Base-by-base conservation (phyloP, 2,797 vertebrate species). In the Mus minutoides region DNA sequence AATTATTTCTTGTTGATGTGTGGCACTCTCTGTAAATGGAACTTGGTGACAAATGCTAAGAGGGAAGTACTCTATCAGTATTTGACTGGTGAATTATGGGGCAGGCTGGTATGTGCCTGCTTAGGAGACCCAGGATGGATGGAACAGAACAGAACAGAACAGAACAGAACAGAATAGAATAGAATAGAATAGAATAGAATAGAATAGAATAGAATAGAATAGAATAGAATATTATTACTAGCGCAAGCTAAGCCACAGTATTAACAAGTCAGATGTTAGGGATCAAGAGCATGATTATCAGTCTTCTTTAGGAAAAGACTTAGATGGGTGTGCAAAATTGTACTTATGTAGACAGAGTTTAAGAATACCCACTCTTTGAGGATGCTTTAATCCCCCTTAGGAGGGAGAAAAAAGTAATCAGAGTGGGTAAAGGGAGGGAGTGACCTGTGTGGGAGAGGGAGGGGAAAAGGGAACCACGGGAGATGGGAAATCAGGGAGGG, bases 1-100 rank as follows among this genome's bases (percentile, higher is more conserved):
- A 96, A 34, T 95, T 95, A 76, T 80, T 97, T 87, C 75, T 98
- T 97, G 77, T 76, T 40, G 52, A 34, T 75, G 22, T 60, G 64
- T 96, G 93, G 43, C 22, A 78, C 0, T 71, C 19, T 97, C 60
- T 95, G 73, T 88, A 54, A 97, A 75, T 29, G 67, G 83, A 92
- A 60, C 43, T 58, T 76, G 73, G 40, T 92, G 94, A 91, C 34
- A 96, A 52, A 71, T 8, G 82, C 31, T 88, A 43, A 91, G 97
- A 97, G 56, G 19, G 2, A 92, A 96, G 87, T 96, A 88, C 90
- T 54, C 60, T 62, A 43, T 96, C 97, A 94, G 77, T 17, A 96
- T 96, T 82, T 97, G 94, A 76, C 10, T 94, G 96, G 91, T 79
- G 83, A 97, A 29, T 52, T 71, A 64, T n/a, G 13, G 24, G 75